Evolutionary conservation across 1,140 invertebrate species (phyloP).

Genomic region (Papilio polyxenes): DNA sequence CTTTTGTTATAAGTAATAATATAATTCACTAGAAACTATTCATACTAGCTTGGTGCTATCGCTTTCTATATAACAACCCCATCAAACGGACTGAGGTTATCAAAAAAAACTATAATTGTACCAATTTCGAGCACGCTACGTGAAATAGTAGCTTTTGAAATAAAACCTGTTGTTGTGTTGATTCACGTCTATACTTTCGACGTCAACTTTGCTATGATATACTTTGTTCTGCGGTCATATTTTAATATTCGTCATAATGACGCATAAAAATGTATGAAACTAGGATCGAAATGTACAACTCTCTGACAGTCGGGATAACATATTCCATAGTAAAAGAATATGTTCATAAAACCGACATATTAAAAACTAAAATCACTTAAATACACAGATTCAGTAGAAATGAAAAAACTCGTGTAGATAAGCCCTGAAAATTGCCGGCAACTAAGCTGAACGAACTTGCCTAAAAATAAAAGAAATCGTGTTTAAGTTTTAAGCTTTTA

Average conservation of each 20-base stretch:
- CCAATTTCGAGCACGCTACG: not conserved
- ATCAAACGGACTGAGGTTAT: not conserved
- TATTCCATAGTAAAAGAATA: not conserved
- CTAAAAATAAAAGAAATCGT: not conserved
- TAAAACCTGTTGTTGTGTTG: slow-evolving; percentile 16
- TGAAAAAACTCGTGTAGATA: not conserved
- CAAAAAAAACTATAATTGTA: not conserved
- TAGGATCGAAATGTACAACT: too few relatives aligned
- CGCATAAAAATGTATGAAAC: too few relatives aligned
- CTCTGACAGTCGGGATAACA: too few relatives aligned
- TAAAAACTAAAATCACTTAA: not conserved
- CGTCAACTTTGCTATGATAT: not conserved
- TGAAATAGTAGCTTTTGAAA: not conserved
- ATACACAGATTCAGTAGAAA: not conserved
- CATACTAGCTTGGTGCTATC: not conserved
- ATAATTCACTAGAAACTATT: not conserved
- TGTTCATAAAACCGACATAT: not conserved
- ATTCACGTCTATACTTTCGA: not conserved
- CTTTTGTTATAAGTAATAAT: too few relatives aligned
- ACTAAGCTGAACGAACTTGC: not conserved
- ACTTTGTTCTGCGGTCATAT: not conserved
- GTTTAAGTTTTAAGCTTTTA: too few relatives aligned
- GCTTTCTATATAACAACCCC: not conserved
- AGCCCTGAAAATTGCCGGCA: not conserved
- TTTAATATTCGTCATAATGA: not conserved